phyloP scores from a whole-genome alignment of 2,888 invertebrate species.

The Orgyia antiqua region DNA sequence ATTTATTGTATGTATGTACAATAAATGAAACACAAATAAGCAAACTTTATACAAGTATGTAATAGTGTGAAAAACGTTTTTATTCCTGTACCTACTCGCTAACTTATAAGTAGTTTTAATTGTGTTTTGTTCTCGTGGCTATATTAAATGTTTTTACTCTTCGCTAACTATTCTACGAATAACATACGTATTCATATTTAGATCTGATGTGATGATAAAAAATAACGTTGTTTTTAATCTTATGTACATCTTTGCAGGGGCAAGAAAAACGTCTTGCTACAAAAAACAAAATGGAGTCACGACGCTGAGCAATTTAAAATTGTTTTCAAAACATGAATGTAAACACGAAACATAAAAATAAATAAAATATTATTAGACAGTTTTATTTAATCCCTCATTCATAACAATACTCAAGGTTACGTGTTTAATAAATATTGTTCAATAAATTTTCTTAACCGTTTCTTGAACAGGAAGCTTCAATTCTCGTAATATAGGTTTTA shows the following conservation, averaged over 20 bases:
- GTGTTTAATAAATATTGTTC: background rate
- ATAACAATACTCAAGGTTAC: slow-evolving; percentile 1
- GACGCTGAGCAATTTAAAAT: slow-evolving; percentile 9
- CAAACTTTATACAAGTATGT: no score
- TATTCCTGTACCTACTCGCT: no score
- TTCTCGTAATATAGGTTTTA: background rate
- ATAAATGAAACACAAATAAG: no score
- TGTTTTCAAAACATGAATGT: slow-evolving; percentile 4
- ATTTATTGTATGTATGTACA: no score
- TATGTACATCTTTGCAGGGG: slow-evolving; percentile 14
- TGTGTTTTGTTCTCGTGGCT: no score
- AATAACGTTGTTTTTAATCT: slow-evolving; percentile 1
- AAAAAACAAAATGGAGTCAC: slow-evolving; percentile 14
- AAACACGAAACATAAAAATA: slow-evolving; percentile 5
- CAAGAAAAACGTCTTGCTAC: slow-evolving; percentile 9
- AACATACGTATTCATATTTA: no score
- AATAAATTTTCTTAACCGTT: background rate
- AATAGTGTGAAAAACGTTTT: no score
- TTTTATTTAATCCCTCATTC: slow-evolving; percentile 12
- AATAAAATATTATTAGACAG: slow-evolving; percentile 4
- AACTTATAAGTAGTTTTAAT: no score
- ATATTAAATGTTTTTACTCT: no score
- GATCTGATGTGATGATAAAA: no score
- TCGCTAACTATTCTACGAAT: no score
- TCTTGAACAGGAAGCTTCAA: slow-evolving; percentile 3